A percentile compares a stretch with the other conserved stretches of the same genome.
Evolutionary conservation across 2,797 vertebrate genomes (phyloP).

Genomic region (Moxostoma hubbsi): DNA sequence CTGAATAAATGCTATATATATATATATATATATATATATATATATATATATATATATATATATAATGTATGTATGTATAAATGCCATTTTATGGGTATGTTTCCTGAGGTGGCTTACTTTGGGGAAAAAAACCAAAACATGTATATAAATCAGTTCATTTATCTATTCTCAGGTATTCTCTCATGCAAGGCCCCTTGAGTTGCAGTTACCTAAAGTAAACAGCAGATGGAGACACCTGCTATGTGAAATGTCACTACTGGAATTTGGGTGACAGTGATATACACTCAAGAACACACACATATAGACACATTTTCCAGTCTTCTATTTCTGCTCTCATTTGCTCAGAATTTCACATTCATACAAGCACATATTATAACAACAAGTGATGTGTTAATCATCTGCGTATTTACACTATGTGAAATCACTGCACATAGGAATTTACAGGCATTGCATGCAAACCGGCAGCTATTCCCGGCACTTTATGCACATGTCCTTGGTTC

Average conservation of each 20-base stretch:
- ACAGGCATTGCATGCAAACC: no score
- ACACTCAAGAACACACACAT: conserved; percentile 56
- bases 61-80: no score
- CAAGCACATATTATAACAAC: conserved; percentile 8
- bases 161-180: no score
- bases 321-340: conserved; percentile 20
- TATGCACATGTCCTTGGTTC: conserved; percentile 39
- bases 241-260: conserved; percentile 65
- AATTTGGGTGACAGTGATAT: conserved; percentile 69
- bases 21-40: no score
- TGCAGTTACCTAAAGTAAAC: conserved; percentile 73
- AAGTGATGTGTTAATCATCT: conserved; percentile 37
- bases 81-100: neutral
- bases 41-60: no score
- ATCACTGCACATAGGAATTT: conserved; percentile 40
- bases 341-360: conserved; percentile 17
- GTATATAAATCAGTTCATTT: no score
- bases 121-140: no score
- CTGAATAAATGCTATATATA: neutral
- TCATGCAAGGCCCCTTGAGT: conserved; percentile 16
- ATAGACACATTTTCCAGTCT: conserved; percentile 35
- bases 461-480: conserved; percentile 28
- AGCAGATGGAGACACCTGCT: conserved; percentile 79
- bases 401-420: conserved; percentile 20
- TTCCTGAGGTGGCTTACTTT: no score